Conservation (phyloP, 2,888 invertebrate genomes). For the Drosophila anomalipes region DNA sequence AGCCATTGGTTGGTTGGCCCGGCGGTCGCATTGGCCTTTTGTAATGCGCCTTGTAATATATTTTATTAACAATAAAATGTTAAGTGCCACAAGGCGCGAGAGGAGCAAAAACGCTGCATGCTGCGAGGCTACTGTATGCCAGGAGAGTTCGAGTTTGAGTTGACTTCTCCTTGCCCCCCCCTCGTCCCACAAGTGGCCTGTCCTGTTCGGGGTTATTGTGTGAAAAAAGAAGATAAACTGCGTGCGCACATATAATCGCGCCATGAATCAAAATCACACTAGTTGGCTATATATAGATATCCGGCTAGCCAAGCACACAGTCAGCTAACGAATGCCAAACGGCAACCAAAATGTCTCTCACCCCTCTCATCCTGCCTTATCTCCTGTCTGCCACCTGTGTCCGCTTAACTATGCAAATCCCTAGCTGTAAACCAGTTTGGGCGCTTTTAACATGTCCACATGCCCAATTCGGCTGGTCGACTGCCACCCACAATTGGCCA, state of each 20-base stretch:
- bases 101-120: constrained; percentile 31
- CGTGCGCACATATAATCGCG: constrained; percentile 84
- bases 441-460: constrained; percentile 26
- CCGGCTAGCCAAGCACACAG: constrained; percentile 67
- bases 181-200: constrained; percentile 20
- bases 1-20: constrained; percentile 26
- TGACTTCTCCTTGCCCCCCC: background rate
- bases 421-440: constrained; percentile 53
- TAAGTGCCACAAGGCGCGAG: constrained; percentile 73
- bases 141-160: constrained; percentile 5
- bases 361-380: background rate
- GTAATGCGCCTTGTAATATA: constrained; percentile 78
- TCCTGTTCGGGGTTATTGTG: constrained; percentile 66
- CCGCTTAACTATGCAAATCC: constrained; percentile 58
- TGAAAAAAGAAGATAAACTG: constrained; percentile 82
- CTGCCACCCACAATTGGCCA: constrained; percentile 79
- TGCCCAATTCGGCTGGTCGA: constrained; percentile 57
- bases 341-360: constrained; percentile 2
- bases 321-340: constrained; percentile 62
- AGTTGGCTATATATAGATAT: constrained; percentile 79
- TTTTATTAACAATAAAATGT: constrained; percentile 82
- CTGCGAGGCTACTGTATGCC: constrained; percentile 60
- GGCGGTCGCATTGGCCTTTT: constrained; percentile 67
- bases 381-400: constrained; percentile 49
- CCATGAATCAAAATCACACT: constrained; percentile 84